These are phyloP conservation scores for Periphyllus acericola DNA, from an alignment of 2,888 invertebrate genomes.

Conservation along the genomic window DNA sequence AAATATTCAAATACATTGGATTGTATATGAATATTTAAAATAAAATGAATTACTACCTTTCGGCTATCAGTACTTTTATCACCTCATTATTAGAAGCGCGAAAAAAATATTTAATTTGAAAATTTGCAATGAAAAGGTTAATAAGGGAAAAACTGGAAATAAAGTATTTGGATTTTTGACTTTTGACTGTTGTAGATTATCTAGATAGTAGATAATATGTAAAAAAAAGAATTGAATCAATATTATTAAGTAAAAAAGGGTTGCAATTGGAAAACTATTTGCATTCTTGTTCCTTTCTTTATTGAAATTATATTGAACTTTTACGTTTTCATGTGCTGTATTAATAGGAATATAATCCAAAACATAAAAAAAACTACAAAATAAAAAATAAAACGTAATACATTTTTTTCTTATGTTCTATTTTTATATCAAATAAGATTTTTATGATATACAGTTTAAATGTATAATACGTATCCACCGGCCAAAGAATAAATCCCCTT, in stretches of 20 bases:
- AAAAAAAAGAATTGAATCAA: conserved; percentile 8
- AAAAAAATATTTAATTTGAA: not conserved
- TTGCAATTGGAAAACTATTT: not conserved
- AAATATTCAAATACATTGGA: not conserved
- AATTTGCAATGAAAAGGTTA: not conserved
- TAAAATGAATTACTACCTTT: no score
- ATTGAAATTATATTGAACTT: conserved; percentile 2
- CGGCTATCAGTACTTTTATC: no score
- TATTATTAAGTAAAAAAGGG: not conserved
- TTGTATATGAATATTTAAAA: not conserved
- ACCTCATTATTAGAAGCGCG: not conserved
- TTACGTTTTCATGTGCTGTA: not conserved
- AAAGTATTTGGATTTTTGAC: not conserved
- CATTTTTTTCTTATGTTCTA: not conserved
- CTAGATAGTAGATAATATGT: not conserved
- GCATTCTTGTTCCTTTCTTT: not conserved
- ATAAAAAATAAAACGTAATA: not conserved
- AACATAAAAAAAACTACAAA: not conserved
- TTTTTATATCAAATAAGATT: not conserved
- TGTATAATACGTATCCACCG: not conserved
- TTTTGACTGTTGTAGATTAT: not conserved
- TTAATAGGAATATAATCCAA: not conserved
- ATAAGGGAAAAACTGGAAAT: not conserved
- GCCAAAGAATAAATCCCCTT: not conserved
- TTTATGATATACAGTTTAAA: not conserved